Evolutionary conservation across 2,797 vertebrate species (phyloP).

Genomic region (Cyprinodon diabolis): DNA sequence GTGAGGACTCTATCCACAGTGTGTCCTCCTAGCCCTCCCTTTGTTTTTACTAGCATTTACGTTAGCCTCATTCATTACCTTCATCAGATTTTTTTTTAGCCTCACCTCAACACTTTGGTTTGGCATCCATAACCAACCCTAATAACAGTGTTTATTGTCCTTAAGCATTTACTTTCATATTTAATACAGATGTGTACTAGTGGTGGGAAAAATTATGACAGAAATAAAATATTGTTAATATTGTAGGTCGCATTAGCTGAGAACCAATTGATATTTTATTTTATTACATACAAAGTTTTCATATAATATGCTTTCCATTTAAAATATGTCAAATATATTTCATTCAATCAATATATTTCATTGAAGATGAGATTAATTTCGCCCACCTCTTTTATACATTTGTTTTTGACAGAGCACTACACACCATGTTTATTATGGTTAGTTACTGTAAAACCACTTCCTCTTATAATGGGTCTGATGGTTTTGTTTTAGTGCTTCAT

Average conservation of each 20-base stretch:
- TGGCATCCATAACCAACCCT: constrained; percentile 31
- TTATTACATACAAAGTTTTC: background rate
- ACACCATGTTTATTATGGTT: constrained; percentile 53
- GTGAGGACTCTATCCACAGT: constrained; percentile 89
- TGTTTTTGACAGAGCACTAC: constrained; percentile 5
- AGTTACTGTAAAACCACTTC: constrained; percentile 18
- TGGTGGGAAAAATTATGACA: constrained; percentile 47
- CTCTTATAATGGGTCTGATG: constrained; percentile 27
- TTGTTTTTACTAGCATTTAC: constrained; percentile 41
- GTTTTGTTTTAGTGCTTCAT: constrained; percentile 17
- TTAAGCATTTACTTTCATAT: constrained; percentile 22
- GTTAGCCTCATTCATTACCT: constrained; percentile 37
- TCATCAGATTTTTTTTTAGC: constrained; percentile 44
- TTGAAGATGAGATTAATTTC: constrained; percentile 30
- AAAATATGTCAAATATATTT: background rate
- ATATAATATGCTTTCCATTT: background rate
- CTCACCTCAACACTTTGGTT: constrained; percentile 45
- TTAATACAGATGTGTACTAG: constrained; percentile 26
- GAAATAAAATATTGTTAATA: background rate
- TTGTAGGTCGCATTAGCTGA: background rate
- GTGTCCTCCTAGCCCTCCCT: constrained; percentile 68
- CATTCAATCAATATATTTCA: background rate
- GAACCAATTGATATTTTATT: background rate
- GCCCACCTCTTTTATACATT: constrained; percentile 41
- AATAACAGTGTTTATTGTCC: background rate